Conservation (phyloP, 2,113 vertebrate genomes). For the Gavialis gangeticus region DNA sequence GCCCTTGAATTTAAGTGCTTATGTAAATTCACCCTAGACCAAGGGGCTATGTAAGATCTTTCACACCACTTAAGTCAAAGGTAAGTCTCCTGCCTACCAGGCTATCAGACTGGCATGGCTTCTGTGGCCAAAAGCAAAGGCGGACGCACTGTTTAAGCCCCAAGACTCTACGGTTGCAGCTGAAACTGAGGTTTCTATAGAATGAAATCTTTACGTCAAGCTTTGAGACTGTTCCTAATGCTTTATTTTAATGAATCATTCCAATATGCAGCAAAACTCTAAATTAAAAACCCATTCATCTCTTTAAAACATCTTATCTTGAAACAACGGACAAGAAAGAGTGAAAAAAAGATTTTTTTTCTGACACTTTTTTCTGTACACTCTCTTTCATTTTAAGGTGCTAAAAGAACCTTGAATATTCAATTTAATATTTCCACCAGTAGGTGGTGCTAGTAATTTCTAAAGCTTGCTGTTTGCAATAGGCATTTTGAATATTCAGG, state of each 20-base stretch:
- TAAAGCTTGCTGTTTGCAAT: neutral
- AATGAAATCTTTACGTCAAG: neutral
- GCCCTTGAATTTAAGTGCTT: neutral
- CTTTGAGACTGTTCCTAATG: neutral
- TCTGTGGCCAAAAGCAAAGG: too few relatives aligned
- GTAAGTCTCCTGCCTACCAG: too few relatives aligned
- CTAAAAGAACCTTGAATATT: neutral
- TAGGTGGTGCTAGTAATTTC: constrained; percentile 3
- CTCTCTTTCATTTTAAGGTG: neutral
- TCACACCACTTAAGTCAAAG: neutral
- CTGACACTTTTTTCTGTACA: neutral
- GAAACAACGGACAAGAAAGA: neutral
- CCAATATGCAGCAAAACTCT: neutral
- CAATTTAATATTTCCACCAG: neutral
- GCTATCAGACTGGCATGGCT: too few relatives aligned
- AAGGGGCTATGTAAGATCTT: neutral
- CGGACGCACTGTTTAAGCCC: neutral
- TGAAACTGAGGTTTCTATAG: neutral
- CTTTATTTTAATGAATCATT: too few relatives aligned
- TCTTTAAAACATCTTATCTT: neutral
- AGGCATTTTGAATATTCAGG: neutral
- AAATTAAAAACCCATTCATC: too few relatives aligned
- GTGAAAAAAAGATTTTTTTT: accelerated
- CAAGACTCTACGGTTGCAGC: neutral
- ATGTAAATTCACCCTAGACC: neutral